phyloP scores from a whole-genome alignment of 2,113 vertebrate species.

The Aleadryas rufinucha region DNA sequence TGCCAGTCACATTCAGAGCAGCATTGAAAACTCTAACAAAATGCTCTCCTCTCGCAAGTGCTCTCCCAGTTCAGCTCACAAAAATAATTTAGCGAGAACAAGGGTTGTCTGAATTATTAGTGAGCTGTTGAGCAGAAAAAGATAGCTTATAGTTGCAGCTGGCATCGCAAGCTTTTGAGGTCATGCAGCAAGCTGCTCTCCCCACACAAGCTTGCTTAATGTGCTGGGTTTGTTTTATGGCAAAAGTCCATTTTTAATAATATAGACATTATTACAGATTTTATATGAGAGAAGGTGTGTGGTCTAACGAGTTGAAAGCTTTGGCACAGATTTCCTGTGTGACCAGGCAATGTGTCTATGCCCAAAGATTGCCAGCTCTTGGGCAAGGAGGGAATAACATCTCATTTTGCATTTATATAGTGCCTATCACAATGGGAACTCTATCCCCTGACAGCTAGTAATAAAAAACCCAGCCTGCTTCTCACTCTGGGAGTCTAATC shows the following conservation, averaged over 20 bases:
- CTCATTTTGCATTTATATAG: not conserved
- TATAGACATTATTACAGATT: conserved; percentile 41
- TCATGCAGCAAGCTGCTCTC: not conserved
- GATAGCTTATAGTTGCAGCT: conserved; percentile 32
- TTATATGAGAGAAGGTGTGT: conserved; percentile 19
- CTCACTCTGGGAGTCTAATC: not conserved
- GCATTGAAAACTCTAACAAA: conserved; percentile 40
- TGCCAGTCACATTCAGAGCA: conserved; percentile 66
- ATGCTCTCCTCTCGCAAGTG: conserved; percentile 54
- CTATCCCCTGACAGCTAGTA: not conserved
- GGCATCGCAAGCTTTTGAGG: not conserved
- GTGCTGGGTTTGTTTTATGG: conserved; percentile 13
- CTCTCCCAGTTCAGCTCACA: conserved; percentile 69
- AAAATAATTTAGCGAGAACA: conserved; percentile 64
- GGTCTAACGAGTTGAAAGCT: conserved; percentile 9
- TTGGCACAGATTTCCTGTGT: not conserved
- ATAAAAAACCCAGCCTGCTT: not conserved
- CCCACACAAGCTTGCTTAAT: not conserved
- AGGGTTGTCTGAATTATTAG: conserved; percentile 62
- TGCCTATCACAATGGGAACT: not conserved
- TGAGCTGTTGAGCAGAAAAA: conserved; percentile 62
- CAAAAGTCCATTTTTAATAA: conserved; percentile 57
- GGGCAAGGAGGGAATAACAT: not conserved
- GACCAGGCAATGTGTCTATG: conserved; percentile 12
- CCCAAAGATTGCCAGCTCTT: not conserved